phyloP scores from a whole-genome alignment of 2,888 invertebrate genomes.

The Synanthedon formicaeformis region DNA sequence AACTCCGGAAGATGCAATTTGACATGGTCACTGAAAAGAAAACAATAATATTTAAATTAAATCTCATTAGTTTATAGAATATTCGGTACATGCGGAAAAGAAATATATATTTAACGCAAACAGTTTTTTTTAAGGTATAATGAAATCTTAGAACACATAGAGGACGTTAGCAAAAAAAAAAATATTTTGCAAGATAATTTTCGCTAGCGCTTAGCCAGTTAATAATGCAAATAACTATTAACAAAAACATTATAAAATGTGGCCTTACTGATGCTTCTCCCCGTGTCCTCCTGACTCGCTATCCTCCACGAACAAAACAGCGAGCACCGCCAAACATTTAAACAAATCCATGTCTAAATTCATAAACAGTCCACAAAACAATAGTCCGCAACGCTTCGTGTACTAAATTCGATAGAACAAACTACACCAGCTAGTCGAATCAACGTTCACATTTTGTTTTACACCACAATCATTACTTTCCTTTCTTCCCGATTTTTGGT shows the following conservation, averaged over 20 bases:
- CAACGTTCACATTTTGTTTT: constrained; percentile 50
- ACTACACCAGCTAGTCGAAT: constrained; percentile 18
- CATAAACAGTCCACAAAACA: constrained; percentile 3
- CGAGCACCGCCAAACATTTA: constrained; percentile 39
- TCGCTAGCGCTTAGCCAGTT: neutral
- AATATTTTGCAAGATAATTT: too few species aligned
- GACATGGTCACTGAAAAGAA: constrained; percentile 65
- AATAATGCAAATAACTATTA: neutral
- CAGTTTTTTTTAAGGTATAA: too few species aligned
- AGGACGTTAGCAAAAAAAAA: too few species aligned
- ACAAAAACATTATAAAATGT: neutral
- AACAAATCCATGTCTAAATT: constrained; percentile 35
- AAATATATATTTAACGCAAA: too few species aligned
- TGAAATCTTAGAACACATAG: too few species aligned
- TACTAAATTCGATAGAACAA: constrained; percentile 21
- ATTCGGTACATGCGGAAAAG: too few species aligned
- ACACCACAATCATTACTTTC: constrained; percentile 34
- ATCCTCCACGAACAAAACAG: constrained; percentile 35
- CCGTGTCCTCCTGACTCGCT: constrained; percentile 55
- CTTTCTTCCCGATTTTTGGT: constrained; percentile 28
- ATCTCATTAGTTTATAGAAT: too few species aligned
- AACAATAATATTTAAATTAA: constrained; percentile 4
- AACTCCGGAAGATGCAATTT: constrained; percentile 72
- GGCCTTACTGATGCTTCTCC: constrained; percentile 53
- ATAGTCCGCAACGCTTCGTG: constrained; percentile 22